Evolutionary conservation across 2,888 invertebrate species (phyloP), one percentile per base, ranked within the genome.

Genomic region (Papilio demoleus): DNA sequence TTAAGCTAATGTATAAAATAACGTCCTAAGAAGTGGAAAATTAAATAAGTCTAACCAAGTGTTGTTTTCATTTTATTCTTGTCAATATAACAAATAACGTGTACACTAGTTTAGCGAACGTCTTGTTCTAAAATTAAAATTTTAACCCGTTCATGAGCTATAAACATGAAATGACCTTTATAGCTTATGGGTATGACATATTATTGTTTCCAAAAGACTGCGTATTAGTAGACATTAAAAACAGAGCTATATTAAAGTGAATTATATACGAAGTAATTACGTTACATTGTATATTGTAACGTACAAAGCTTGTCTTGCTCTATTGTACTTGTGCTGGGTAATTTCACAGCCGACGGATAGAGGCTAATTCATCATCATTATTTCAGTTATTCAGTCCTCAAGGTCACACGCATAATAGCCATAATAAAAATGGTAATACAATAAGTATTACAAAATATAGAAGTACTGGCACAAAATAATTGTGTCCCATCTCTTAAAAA

Each of bases 271-370:
- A 12, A 45, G 24, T 62, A 67, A 56, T 67, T 56, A 63, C 62
- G 56, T 67, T 42, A 67, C 67, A 58, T 22, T 63, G 67, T 67
- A n/a, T n/a, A 56, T 67, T 67, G 62, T 67, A 45, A 58, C 62
- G 56, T 17, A 67, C 67, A 67, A 63, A 58, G 67, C 67, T 27
- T 62, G 67, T 67, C 42, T 53, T 62, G 45, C 4, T 31, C 56
- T 24, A 67, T 67, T 67, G 56, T 67, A 62, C 38, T 67, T 50
- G 61, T 45, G 58, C 56, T 34, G 53, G 56, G 62, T 67, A 67
- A 67, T 67, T 67, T 56, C 62, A 56, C 47, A 61, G 27, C 50
- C 40, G 38, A 31, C 67, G 61, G 67, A 61, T 67, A 27, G 17
- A 56, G 61, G 22, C 53, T 40, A 61, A 67, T 67, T 61, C 61